phyloP scores from a whole-genome alignment of 1,140 invertebrate species.

The Zaprionus africanus region DNA sequence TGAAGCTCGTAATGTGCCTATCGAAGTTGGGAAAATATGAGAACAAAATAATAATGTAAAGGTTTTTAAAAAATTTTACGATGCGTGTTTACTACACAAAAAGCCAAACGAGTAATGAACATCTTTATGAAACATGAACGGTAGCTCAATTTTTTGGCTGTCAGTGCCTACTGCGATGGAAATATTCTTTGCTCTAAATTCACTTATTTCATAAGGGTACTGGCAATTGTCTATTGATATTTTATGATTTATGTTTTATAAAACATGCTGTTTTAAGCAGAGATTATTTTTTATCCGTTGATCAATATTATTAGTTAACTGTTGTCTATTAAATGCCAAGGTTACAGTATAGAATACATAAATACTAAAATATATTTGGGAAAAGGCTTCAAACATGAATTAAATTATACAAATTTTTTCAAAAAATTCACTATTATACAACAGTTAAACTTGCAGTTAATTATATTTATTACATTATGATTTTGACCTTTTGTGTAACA shows the following conservation, averaged over 20 bases:
- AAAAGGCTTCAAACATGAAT: neutral
- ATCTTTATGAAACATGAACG: neutral
- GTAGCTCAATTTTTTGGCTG: neutral
- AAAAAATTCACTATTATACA: neutral
- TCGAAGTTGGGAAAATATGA: slow-evolving; percentile 16
- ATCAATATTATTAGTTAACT: too few relatives aligned
- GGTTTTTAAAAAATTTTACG: slow-evolving; percentile 8
- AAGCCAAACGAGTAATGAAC: slow-evolving; percentile 27
- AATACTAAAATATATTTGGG: too few relatives aligned
- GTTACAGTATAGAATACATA: too few relatives aligned
- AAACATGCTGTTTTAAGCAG: too few relatives aligned
- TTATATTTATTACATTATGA: neutral
- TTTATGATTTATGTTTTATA: too few relatives aligned
- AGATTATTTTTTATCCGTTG: too few relatives aligned
- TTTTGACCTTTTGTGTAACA: neutral
- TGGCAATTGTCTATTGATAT: too few relatives aligned
- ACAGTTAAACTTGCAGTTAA: neutral
- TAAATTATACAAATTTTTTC: neutral
- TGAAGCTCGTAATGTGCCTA: neutral
- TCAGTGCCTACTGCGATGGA: slow-evolving; percentile 14
- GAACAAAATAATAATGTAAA: slow-evolving; percentile 57
- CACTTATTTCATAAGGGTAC: too few relatives aligned
- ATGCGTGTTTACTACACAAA: slow-evolving; percentile 48
- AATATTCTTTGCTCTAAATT: neutral
- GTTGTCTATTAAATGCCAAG: too few relatives aligned